These are phyloP conservation scores for Formicarius rufipectus DNA, from an alignment of 2,113 vertebrate genomes.

Conservation along the genomic window DNA sequence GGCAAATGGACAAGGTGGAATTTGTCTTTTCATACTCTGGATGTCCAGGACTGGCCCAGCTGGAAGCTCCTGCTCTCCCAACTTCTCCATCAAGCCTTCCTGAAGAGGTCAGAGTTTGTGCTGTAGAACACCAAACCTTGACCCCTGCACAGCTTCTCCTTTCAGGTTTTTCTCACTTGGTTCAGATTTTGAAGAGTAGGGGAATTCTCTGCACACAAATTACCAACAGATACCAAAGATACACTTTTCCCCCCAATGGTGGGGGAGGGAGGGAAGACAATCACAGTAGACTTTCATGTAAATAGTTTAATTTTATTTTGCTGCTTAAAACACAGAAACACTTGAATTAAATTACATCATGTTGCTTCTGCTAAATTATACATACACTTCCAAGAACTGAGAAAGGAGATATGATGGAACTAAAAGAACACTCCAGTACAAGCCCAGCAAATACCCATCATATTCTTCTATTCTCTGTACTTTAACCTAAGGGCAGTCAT, in stretches of 20 bases:
- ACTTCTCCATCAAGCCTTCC: not conserved
- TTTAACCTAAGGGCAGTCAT: not conserved
- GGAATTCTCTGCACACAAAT: not conserved
- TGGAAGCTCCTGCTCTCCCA: not conserved
- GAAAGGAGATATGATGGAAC: not conserved
- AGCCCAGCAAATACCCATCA: constrained; percentile 21
- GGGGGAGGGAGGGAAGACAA: too few relatives aligned
- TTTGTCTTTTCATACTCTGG: not conserved
- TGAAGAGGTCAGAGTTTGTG: not conserved
- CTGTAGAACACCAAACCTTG: not conserved
- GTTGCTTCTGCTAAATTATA: constrained; percentile 53
- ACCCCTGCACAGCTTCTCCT: not conserved
- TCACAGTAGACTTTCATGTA: constrained; percentile 35
- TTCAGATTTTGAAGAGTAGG: not conserved
- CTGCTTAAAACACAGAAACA: constrained; percentile 60
- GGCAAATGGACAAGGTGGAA: not conserved
- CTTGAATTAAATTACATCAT: constrained; percentile 58
- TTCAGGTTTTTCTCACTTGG: not conserved
- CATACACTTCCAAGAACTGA: not conserved
- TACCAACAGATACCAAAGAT: not conserved
- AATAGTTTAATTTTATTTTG: constrained; percentile 66
- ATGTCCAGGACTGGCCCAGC: not conserved
- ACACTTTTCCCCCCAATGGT: too few relatives aligned
- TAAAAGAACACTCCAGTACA: constrained; percentile 20
- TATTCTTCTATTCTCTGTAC: not conserved